phyloP scores from a whole-genome alignment of 2,888 invertebrate genomes.

The Petrolisthes cinctipes region DNA sequence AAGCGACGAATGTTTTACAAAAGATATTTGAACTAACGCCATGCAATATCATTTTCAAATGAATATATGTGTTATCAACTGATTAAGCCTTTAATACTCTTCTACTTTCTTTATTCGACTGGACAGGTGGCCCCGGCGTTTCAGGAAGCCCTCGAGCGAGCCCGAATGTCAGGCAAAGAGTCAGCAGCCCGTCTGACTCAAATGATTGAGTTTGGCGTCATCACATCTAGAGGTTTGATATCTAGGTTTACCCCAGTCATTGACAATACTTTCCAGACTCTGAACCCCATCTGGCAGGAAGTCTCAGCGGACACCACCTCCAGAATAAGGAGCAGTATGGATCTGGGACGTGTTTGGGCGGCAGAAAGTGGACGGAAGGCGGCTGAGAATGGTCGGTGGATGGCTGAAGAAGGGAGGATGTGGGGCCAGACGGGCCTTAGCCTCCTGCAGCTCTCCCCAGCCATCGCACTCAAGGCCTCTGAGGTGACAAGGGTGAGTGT shows the following conservation, averaged over 20 bases:
- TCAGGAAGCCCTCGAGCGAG: neutral
- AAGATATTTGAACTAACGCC: too few relatives aligned
- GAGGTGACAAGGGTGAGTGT: slow-evolving; percentile 23
- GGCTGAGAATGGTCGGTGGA: neutral
- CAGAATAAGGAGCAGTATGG: neutral
- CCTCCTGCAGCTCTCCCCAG: neutral
- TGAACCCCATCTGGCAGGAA: slow-evolving; percentile 15
- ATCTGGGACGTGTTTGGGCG: neutral
- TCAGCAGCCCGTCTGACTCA: neutral
- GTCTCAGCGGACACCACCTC: neutral
- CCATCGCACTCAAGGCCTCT: slow-evolving; percentile 1
- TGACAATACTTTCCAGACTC: neutral
- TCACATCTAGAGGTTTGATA: neutral
- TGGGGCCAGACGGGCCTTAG: slow-evolving; percentile 10
- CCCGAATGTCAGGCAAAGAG: neutral
- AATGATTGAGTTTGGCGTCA: neutral
- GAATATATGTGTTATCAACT: too few relatives aligned
- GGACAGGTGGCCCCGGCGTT: neutral
- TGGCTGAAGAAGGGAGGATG: neutral
- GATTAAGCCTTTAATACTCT: too few relatives aligned
- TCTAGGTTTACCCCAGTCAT: neutral
- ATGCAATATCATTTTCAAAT: too few relatives aligned
- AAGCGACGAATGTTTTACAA: too few relatives aligned
- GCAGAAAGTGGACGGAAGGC: neutral
- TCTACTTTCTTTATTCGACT: too few relatives aligned